Percentiles rank a stretch among this genome's conserved stretches.
These are phyloP conservation scores for Platysteira castanea DNA, from an alignment of 2,113 vertebrate genomes.

Conservation along the genomic window DNA sequence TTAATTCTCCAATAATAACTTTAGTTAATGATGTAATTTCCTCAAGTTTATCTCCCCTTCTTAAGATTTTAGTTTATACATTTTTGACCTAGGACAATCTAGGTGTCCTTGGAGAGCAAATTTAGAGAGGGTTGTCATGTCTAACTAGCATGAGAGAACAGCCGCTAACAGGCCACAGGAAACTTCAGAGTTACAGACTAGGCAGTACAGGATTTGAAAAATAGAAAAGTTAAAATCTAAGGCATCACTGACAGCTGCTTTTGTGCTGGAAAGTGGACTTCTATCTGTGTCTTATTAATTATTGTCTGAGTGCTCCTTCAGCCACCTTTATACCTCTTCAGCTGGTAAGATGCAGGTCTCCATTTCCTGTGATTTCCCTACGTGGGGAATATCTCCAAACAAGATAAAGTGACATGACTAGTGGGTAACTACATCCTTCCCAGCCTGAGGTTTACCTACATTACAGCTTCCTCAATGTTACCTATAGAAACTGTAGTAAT, in stretches of 20 bases:
- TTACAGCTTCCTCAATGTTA: background rate
- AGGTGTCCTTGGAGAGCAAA: too few species aligned
- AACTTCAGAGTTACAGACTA: too few species aligned
- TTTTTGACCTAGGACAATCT: too few species aligned
- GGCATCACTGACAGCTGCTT: background rate
- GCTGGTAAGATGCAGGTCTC: background rate
- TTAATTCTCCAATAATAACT: too few species aligned
- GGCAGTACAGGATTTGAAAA: too few species aligned
- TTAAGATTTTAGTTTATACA: too few species aligned
- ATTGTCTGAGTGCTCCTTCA: background rate
- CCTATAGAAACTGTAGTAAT: background rate
- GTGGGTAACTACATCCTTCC: background rate
- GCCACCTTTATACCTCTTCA: background rate
- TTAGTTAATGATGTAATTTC: too few species aligned
- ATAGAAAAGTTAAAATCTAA: too few species aligned
- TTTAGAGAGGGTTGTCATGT: too few species aligned
- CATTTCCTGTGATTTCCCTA: background rate
- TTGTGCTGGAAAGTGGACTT: background rate
- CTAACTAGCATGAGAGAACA: too few species aligned
- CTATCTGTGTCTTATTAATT: background rate
- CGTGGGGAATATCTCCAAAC: background rate
- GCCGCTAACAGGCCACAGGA: too few species aligned
- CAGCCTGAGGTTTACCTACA: background rate
- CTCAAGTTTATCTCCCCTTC: too few species aligned
- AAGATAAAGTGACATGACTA: background rate